These are phyloP conservation scores for Papilio glaucus DNA, from an alignment of 1,140 invertebrate genomes.

Conservation along the genomic window DNA sequence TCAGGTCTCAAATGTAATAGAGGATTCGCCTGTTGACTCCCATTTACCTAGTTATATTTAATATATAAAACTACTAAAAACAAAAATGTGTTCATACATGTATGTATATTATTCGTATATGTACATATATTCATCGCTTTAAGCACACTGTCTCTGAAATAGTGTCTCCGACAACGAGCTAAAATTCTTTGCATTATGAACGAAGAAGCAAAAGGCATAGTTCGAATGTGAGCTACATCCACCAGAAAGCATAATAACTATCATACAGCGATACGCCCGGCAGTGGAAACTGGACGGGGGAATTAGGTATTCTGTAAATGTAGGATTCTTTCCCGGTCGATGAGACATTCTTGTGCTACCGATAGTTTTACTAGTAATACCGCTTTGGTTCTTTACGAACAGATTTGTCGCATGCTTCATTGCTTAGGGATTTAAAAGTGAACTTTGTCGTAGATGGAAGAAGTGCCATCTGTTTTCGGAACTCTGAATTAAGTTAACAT, in stretches of 20 bases:
- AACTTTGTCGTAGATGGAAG: constrained; percentile 8
- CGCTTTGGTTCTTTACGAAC: constrained; percentile 5
- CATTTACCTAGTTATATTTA: too few species aligned
- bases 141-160: too few species aligned
- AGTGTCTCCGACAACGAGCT: not conserved
- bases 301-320: constrained; percentile 18
- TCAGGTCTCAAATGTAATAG: too few species aligned
- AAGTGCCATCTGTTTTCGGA: not conserved
- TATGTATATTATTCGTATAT: too few species aligned
- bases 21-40: too few species aligned
- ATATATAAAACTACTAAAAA: too few species aligned
- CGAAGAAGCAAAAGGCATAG: not conserved
- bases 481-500: not conserved
- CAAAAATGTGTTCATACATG: too few species aligned
- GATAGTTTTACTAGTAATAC: constrained; percentile 13
- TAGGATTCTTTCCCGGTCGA: not conserved
- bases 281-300: not conserved
- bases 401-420: not conserved
- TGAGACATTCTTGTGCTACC: not conserved
- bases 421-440: constrained; percentile 16
- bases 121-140: too few species aligned
- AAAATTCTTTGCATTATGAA: not conserved
- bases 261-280: not conserved
- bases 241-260: not conserved
- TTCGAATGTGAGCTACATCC: not conserved